Conservation (phyloP, 2,888 invertebrate genomes). For the Galerucella pusilla region DNA sequence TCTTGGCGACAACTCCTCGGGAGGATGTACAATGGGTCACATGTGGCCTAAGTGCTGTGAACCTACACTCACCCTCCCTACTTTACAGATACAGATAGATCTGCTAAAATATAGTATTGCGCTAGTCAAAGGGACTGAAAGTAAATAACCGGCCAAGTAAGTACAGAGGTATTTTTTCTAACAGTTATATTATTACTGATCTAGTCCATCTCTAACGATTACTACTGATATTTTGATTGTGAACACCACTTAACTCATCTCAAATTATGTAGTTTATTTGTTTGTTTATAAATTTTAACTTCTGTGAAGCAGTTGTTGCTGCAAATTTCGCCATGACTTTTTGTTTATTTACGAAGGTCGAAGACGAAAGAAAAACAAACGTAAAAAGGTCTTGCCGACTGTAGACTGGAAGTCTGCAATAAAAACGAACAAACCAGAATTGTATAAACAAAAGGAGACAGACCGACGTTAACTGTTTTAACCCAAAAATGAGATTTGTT, state of each 20-base stretch:
- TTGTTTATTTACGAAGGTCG: slow-evolving; percentile 40
- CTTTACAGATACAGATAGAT: no score
- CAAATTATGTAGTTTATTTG: slow-evolving; percentile 36
- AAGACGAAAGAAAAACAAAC: slow-evolving; percentile 32
- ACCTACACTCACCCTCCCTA: no score
- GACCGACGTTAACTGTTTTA: slow-evolving; percentile 5
- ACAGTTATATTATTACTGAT: not conserved
- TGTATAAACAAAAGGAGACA: slow-evolving; percentile 30
- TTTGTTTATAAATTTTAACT: slow-evolving; percentile 40
- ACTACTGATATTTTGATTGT: slow-evolving; percentile 28
- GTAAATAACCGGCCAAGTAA: no score
- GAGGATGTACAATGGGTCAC: no score
- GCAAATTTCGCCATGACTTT: slow-evolving; percentile 35
- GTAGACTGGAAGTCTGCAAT: slow-evolving; percentile 21
- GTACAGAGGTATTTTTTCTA: not conserved
- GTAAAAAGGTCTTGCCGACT: slow-evolving; percentile 29
- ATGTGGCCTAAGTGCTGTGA: no score
- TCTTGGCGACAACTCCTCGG: no score
- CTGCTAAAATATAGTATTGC: no score
- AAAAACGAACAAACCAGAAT: slow-evolving; percentile 25
- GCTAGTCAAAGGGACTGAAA: no score
- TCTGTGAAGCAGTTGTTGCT: slow-evolving; percentile 38
- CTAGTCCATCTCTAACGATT: slow-evolving; percentile 7
- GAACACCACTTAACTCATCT: slow-evolving; percentile 29
- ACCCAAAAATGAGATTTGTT: slow-evolving; percentile 6